Evolutionary conservation across 1,140 invertebrate species (phyloP), one percentile per base, ranked within the genome.

Genomic region (Helicoverpa zea): DNA sequence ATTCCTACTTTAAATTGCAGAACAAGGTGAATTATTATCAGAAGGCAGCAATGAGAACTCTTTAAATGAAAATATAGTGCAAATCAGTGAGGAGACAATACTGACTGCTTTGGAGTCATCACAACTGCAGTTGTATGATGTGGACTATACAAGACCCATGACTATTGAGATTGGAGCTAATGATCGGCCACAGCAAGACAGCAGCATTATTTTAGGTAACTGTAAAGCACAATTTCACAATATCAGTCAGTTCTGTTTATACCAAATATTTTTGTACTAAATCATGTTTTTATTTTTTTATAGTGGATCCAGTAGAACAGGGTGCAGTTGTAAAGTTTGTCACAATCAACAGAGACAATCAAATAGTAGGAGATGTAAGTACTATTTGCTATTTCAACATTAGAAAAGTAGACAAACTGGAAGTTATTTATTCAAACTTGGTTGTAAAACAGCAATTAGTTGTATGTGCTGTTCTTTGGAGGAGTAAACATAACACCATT

Each of bases 281-380:
- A 35, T 23, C 35, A 35, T 35, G 35, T 35, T 35, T 35, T 35
- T 29, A 16, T 47, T 14, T 30, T 29, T 74, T 58, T 90, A 16
- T 87, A 94, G 93, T 89, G 77, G 88, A 90, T 81, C 91, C 92
- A 59, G 84, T 94, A 7, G 93, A 94, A 74, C 89, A 91, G 77
- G 88, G 85, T 29, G 80, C 85, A 49, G 74, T 82, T 14, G 86
- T 90, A 13, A 93, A 93, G 80, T 94, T 94, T 80, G 84, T 93
- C 11, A 91, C 91, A 35, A 87, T 94, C 43, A 90, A 89, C 86
- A 90, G 89, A 79, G 92, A 93, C 16, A 92, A 92, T 87, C 86
- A 94, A 85, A 91, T 94, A 66, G 76, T 94, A n/a, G 85, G 89
- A 79, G 91, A 94, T 84, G 93, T 94, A 86, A 88, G 91, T 90